phyloP scores from a whole-genome alignment of 2,797 vertebrate genomes.

The Cryptoblepharus egeriae region DNA sequence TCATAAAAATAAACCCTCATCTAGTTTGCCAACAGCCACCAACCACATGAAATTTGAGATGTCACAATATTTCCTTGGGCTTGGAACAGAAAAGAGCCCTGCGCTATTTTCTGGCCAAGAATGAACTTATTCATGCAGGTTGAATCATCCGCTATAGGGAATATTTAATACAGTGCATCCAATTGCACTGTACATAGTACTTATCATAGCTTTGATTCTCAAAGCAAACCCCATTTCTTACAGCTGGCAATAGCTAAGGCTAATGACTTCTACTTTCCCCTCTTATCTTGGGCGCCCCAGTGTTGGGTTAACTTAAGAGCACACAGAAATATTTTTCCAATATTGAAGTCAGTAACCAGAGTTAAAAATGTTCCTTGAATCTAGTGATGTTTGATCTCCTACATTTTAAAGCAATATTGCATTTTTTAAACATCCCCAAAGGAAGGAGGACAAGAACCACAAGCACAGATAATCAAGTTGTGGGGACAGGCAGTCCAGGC shows the following conservation, averaged over 20 bases:
- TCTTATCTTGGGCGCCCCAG: background rate
- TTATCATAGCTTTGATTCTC: background rate
- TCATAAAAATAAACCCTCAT: background rate
- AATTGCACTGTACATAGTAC: background rate
- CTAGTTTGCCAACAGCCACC: background rate
- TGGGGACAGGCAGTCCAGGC: background rate
- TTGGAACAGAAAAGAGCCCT: conserved; percentile 43
- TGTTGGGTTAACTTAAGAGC: background rate
- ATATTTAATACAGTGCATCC: background rate
- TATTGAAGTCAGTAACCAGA: background rate
- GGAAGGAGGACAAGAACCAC: no score
- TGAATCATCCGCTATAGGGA: background rate
- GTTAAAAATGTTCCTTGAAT: background rate
- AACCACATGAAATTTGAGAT: conserved; percentile 29
- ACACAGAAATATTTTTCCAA: background rate
- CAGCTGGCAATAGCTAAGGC: background rate
- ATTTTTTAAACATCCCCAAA: background rate
- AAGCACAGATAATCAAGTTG: no score
- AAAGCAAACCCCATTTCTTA: background rate
- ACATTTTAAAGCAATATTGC: background rate
- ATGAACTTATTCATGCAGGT: conserved; percentile 27
- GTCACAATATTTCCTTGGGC: conserved; percentile 47
- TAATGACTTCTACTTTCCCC: background rate
- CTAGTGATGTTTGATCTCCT: background rate
- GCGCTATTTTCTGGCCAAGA: background rate